These are phyloP conservation scores for Heterotilapia buettikoferi DNA, from an alignment of 2,113 vertebrate genomes.

Conservation along the genomic window DNA sequence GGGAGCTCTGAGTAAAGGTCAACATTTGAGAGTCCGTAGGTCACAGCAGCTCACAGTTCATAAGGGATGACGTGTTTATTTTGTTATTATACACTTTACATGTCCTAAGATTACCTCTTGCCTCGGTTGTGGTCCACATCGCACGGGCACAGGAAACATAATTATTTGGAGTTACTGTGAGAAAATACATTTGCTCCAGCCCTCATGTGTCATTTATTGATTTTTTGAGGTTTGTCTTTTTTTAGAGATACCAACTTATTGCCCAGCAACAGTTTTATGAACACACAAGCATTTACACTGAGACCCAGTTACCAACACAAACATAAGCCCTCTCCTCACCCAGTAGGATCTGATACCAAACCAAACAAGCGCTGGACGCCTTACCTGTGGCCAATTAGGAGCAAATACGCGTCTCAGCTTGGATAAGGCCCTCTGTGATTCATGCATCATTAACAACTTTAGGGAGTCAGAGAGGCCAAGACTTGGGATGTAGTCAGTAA, in stretches of 20 bases:
- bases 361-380: not conserved
- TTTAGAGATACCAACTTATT: not conserved
- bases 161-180: not conserved
- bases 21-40: not conserved
- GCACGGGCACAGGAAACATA: not conserved
- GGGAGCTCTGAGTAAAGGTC: constrained; percentile 23
- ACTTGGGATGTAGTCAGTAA: not conserved
- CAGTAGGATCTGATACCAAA: constrained; percentile 1
- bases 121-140: not conserved
- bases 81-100: not conserved
- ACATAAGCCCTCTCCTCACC: constrained; percentile 1
- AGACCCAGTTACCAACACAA: constrained; percentile 5
- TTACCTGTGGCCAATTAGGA: constrained; percentile 38
- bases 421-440: constrained; percentile 8
- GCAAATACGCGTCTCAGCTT: constrained; percentile 7
- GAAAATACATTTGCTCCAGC: not conserved
- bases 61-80: not conserved
- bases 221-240: not conserved
- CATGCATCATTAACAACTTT: constrained; percentile 27
- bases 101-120: not conserved
- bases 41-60: not conserved
- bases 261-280: not conserved
- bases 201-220: not conserved
- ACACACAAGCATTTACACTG: not conserved
- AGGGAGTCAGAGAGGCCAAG: not conserved